Conservation (phyloP, 2,797 vertebrate species). For the Microchirus variegatus region DNA sequence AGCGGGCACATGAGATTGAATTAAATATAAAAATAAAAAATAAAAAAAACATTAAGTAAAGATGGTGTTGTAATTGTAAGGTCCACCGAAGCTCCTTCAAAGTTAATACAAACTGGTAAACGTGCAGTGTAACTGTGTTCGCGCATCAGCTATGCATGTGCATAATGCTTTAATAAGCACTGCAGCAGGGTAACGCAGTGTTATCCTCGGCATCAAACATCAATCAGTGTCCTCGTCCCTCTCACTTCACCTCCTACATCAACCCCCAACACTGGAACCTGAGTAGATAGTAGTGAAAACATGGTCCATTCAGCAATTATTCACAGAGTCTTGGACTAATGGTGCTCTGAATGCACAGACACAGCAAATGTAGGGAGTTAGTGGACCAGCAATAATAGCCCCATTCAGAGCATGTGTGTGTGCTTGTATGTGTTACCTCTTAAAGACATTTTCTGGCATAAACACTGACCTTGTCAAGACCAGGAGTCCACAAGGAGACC, state of each 20-base stretch:
- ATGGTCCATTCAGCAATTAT: slow-evolving; percentile 80
- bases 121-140: slow-evolving; percentile 41
- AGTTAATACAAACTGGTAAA: slow-evolving; percentile 44
- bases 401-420: slow-evolving; percentile 69
- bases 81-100: slow-evolving; percentile 37
- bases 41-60: slow-evolving; percentile 43
- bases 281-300: slow-evolving; percentile 73
- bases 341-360: slow-evolving; percentile 76
- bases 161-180: slow-evolving; percentile 24
- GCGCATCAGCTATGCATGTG: slow-evolving; percentile 19
- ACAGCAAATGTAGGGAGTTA: slow-evolving; percentile 73
- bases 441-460: too few species aligned
- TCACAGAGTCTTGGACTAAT: slow-evolving; percentile 80
- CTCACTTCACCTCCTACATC: slow-evolving; percentile 51
- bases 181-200: slow-evolving; percentile 29
- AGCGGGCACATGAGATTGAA: slow-evolving; percentile 48
- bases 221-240: slow-evolving; percentile 55
- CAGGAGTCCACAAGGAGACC: too few species aligned
- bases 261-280: slow-evolving; percentile 60
- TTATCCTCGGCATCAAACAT: slow-evolving; percentile 53
- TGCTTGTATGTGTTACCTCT: slow-evolving; percentile 31
- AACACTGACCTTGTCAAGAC: too few species aligned
- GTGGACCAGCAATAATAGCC: slow-evolving; percentile 74
- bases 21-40: slow-evolving; percentile 56
- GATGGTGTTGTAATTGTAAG: slow-evolving; percentile 48